Evolutionary conservation across 2,888 invertebrate genomes (phyloP), one percentile per base, ranked within the genome.

Genomic region (Drosophila peninsularis): DNA sequence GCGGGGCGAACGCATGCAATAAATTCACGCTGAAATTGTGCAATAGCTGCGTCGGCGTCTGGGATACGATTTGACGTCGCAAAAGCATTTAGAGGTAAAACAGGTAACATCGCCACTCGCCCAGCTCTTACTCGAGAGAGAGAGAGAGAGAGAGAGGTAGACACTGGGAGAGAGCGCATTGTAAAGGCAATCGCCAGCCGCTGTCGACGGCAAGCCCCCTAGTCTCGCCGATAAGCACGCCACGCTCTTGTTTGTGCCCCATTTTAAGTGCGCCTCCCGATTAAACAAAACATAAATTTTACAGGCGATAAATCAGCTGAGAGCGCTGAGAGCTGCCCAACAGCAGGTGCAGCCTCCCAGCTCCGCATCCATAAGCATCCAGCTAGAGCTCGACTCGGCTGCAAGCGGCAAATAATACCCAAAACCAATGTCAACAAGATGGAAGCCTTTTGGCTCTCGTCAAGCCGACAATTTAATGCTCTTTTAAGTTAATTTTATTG

Each of bases 261-360:
- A 76, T 76, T 58, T 71, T 41, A 73, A 58, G 58, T 86, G 78
- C 89, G 73, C 71, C 75, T 83, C 89, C 89, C 89, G 89, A 83
- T 84, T 89, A 89, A 89, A 89, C 89, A 84, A 89, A 84, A 87
- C 89, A 84, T 84, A 89, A 87, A 84, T 84, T 84, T 84, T 75
- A 84, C 81, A 81, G 85, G 75, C 89, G 65, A 84, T 84, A 89
- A 84, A 84, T 84, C 88, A 84, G 88, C 71, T 71, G 67, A 47
- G 44, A 58, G 71, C 60, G 76, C 56, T 62, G 57, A 76, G 67
- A 62, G 73, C 53, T 72, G 62, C 53, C 64, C 84, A 84, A 85
- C 64, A 82, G 67, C 86, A 85, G 86, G 75, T 71, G 79, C 75
- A 66, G 34, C 47, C 64, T 30, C 45, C 45, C 27, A 27, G 7